A percentile compares a stretch with the other conserved stretches of the same genome.
Conservation (phyloP, 2,113 vertebrate species). For the Lichenostomus cassidix region DNA sequence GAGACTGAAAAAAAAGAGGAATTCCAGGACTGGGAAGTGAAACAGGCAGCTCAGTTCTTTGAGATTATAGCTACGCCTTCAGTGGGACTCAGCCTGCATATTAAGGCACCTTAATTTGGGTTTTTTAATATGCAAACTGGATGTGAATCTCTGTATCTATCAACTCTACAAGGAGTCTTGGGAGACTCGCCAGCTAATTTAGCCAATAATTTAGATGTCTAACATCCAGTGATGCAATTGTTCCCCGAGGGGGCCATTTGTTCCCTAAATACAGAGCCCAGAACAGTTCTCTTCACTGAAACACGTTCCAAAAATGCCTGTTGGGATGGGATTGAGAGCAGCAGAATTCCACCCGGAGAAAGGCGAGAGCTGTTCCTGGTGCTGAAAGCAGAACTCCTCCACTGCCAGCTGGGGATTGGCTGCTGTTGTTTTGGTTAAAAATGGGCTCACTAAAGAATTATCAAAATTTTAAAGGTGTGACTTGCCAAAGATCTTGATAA, state of each 20-base stretch:
- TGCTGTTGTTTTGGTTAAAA: not conserved
- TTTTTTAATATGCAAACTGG: not conserved
- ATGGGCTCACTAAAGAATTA: not conserved
- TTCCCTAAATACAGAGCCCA: not conserved
- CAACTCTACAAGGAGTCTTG: not conserved
- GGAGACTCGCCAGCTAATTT: not conserved
- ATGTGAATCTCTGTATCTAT: not conserved
- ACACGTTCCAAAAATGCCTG: accelerated
- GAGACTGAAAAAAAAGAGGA: not conserved
- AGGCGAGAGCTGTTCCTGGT: not conserved
- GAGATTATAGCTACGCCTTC: accelerated
- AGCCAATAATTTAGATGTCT: not conserved
- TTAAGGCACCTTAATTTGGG: not conserved
- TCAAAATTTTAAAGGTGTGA: not conserved
- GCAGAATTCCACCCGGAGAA: not conserved
- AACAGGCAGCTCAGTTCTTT: not conserved
- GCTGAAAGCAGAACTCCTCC: not conserved
- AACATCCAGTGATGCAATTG: not conserved
- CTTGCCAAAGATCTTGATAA: not conserved
- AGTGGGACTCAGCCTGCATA: not conserved
- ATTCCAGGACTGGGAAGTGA: not conserved
- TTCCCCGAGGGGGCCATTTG: not conserved
- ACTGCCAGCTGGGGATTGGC: accelerated
- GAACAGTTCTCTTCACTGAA: not conserved
- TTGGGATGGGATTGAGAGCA: not conserved